Base-by-base conservation (phyloP, 2,113 vertebrate species). In the Motacilla tschutschensis region DNA sequence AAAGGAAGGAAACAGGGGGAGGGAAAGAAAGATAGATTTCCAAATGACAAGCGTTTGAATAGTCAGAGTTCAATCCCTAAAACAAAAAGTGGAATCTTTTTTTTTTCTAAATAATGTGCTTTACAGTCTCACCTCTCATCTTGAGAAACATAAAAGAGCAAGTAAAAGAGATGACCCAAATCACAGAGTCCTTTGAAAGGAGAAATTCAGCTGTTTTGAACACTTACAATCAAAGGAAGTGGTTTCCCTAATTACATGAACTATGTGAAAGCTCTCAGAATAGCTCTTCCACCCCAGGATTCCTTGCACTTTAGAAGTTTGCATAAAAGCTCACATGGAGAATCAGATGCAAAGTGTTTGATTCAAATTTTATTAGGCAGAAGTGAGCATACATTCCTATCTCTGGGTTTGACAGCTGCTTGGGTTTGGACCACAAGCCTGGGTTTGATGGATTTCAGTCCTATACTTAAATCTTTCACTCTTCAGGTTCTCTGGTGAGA, bases 211-310 rank as follows among this genome's bases (percentile, higher is more conserved):
- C 97, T 98, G 97, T 98, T 98, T 98, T 97, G 97, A 97, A 97
- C 97, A 97, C 97, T 97, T 97, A 97, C 95, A 97, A 98, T 98
- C 97, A 98, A 98, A 98, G 96, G 96, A 98, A 97, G 97, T 98
- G 97, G 96, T 97, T 97, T 98, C 97, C 97, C 97, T 97, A 97
- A 97, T 97, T 97, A 97, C 97, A 93, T 95, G 97, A 97, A 96
- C 97, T 97, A 97, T 97, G 97, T 97, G 97, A 98, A 97, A 97
- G 96, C 97, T 97, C 97, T 97, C 95, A 97, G 97, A 98, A 97
- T 97, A 97, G 96, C 97, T 97, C 96, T 97, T 96, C 97, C 96
- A 97, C 97, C 97, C 96, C 97, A 97, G 97, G 97, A 97, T 97
- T 95, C 97, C 94, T 97, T 97, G 95, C 95, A 97, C 97, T 97